phyloP scores from a whole-genome alignment of 2,888 invertebrate genomes.

The Meiosimyza platycephala region DNA sequence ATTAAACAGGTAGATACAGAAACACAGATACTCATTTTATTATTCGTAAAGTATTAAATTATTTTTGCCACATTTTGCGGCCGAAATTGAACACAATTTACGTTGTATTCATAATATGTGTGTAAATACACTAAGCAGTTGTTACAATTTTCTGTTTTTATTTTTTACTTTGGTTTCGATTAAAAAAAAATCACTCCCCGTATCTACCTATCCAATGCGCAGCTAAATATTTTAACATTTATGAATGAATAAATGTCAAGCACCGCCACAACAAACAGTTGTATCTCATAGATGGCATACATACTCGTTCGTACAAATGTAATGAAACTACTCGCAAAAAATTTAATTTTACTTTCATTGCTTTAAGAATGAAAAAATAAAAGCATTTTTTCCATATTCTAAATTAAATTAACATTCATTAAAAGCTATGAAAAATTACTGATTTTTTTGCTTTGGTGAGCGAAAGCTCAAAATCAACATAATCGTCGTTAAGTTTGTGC shows the following conservation, averaged over 20 bases:
- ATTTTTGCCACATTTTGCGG: too few species aligned
- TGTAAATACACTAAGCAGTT: too few species aligned
- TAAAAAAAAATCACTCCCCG: too few species aligned
- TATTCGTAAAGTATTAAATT: too few species aligned
- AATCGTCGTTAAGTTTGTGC: background rate
- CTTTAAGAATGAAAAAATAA: slow-evolving; percentile 3
- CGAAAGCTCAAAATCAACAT: background rate
- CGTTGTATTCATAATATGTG: too few species aligned
- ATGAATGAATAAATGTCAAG: slow-evolving; percentile 21
- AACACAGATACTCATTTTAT: too few species aligned
- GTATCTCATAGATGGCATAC: too few species aligned
- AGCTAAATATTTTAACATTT: slow-evolving; percentile 20
- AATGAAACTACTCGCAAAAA: background rate
- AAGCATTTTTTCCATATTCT: slow-evolving; percentile 2
- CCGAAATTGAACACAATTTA: too few species aligned
- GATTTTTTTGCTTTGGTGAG: background rate
- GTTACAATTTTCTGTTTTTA: too few species aligned
- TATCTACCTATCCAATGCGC: background rate
- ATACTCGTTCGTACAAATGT: too few species aligned
- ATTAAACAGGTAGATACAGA: too few species aligned
- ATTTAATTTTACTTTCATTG: slow-evolving; percentile 30
- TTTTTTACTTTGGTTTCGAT: too few species aligned
- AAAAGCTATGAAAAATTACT: slow-evolving; percentile 13
- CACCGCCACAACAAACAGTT: background rate
- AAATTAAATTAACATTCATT: slow-evolving; percentile 25